These are phyloP conservation scores for Geophilus truncorum DNA, from an alignment of 2,888 invertebrate genomes.

Conservation along the genomic window DNA sequence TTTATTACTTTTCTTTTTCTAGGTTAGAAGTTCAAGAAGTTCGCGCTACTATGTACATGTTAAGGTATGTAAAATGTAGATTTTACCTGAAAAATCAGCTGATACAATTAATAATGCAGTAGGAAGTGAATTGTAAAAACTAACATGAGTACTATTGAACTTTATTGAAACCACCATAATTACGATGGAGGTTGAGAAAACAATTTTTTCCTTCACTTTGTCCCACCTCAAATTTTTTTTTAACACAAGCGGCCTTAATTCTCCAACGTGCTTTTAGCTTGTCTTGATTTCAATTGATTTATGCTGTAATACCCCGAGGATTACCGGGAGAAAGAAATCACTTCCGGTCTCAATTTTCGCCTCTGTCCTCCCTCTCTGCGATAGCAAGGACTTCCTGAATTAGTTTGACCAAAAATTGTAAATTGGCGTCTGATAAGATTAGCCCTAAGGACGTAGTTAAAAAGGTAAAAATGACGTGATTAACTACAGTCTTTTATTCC, in stretches of 20 bases:
- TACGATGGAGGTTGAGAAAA: not conserved
- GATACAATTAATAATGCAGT: not conserved
- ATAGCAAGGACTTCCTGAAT: not conserved
- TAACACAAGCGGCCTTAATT: not conserved
- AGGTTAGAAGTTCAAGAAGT: constrained; percentile 32
- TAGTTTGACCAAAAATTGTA: not conserved
- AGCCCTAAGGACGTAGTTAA: not conserved
- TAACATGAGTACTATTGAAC: not conserved
- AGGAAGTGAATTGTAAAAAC: not conserved
- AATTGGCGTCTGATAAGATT: not conserved
- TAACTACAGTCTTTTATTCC: too few relatives aligned
- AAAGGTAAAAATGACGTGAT: too few relatives aligned
- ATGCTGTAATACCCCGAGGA: not conserved
- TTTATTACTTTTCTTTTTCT: constrained; percentile 18
- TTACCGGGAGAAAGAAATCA: not conserved
- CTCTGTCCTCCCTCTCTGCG: not conserved
- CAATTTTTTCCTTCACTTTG: not conserved
- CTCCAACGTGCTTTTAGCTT: not conserved
- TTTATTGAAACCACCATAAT: not conserved
- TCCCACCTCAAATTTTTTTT: not conserved
- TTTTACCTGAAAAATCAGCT: not conserved
- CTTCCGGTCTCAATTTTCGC: not conserved
- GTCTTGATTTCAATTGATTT: constrained; percentile 10
- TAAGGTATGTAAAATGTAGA: constrained; percentile 19
- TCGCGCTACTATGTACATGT: constrained; percentile 28